These are phyloP conservation scores for Sakesphorus luctuosus DNA, from an alignment of 2,113 vertebrate genomes.

Conservation along the genomic window DNA sequence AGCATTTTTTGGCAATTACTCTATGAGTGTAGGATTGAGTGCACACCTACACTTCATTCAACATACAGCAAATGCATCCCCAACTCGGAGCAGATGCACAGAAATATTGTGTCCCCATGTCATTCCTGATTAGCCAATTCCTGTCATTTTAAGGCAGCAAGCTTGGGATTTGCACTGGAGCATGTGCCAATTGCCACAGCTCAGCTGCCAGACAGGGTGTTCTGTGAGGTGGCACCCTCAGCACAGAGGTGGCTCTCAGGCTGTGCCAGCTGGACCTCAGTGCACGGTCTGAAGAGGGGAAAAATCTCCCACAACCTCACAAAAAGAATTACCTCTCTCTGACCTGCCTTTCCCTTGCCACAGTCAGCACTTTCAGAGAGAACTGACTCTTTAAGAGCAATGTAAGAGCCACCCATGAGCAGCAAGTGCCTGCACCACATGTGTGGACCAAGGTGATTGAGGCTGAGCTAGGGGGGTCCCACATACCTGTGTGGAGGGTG, in stretches of 20 bases:
- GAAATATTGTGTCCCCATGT: not conserved
- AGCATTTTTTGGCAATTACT: slow-evolving; percentile 11
- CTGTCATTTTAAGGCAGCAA: not conserved
- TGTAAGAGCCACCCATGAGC: not conserved
- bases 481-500: not conserved
- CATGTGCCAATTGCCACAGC: not conserved
- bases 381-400: not conserved
- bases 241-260: not conserved
- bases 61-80: not conserved
- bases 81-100: not conserved
- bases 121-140: not conserved
- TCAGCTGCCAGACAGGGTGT: not conserved
- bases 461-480: not conserved
- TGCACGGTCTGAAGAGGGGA: not conserved
- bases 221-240: not conserved
- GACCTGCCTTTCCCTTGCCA: not conserved
- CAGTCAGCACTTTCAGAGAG: not conserved
- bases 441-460: too few species aligned
- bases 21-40: not conserved
- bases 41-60: slow-evolving; percentile 32
- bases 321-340: not conserved
- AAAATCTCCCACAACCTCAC: rapidly evolving
- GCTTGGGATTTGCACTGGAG: not conserved
- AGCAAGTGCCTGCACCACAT: not conserved
- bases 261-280: not conserved